Conservation (phyloP, 2,797 vertebrate genomes). For the Acropternis orthonyx region DNA sequence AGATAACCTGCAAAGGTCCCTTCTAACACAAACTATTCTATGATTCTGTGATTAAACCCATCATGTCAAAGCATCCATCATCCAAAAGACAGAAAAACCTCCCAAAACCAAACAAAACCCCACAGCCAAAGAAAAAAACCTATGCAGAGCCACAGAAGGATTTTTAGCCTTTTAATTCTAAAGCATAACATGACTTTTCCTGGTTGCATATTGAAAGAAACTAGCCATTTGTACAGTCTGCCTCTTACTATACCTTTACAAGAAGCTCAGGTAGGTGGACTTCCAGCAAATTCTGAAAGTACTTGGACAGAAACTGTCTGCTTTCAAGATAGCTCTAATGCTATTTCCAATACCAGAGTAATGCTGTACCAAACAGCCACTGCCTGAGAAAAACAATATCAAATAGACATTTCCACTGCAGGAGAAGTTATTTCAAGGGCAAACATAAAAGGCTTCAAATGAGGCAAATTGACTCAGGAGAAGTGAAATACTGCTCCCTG, state of each 20-base stretch:
- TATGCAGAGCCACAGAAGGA: fast-evolving
- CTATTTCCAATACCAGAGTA: background rate
- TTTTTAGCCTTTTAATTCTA: background rate
- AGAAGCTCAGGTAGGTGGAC: background rate
- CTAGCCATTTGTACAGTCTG: background rate
- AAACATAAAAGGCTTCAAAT: background rate
- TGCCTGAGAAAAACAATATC: background rate
- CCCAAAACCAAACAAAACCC: background rate
- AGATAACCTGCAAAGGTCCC: background rate
- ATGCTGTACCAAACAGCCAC: background rate
- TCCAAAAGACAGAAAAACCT: background rate
- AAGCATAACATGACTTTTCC: background rate
- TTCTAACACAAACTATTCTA: background rate
- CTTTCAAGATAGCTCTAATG: background rate
- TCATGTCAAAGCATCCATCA: background rate
- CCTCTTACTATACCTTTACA: background rate
- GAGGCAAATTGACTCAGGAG: background rate
- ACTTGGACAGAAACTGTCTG: background rate
- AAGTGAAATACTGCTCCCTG: background rate
- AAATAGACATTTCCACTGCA: background rate
- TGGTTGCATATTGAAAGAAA: background rate
- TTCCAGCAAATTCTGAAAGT: background rate
- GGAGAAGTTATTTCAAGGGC: background rate
- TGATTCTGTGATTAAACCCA: background rate
- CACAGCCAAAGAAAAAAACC: background rate